Conservation (phyloP, 2,113 vertebrate species). For the Phyllopteryx taeniolatus region DNA sequence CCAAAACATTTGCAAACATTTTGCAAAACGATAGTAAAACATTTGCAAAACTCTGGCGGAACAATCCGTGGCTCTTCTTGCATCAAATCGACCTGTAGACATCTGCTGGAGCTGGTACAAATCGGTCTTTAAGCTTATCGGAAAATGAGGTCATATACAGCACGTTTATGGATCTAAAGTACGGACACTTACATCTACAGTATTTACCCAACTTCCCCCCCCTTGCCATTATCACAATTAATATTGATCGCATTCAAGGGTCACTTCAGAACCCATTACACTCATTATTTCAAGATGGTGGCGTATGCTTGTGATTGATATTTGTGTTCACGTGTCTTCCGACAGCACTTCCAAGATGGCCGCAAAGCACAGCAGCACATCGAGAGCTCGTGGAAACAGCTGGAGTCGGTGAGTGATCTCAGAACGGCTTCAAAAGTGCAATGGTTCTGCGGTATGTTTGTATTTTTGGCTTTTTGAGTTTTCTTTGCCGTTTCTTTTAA, state of each 20-base stretch:
- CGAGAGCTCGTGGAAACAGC: slow-evolving; percentile 94
- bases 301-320: slow-evolving; percentile 11
- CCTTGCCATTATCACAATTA: slow-evolving; percentile 15
- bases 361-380: slow-evolving; percentile 95
- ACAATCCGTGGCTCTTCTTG: slow-evolving; percentile 7
- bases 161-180: slow-evolving; percentile 11
- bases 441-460: no score
- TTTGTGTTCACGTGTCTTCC: slow-evolving; percentile 21
- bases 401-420: slow-evolving; percentile 83
- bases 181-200: slow-evolving; percentile 1
- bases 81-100: slow-evolving; percentile 25
- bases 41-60: no score
- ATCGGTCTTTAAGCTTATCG: slow-evolving; percentile 23
- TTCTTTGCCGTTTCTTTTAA: not conserved
- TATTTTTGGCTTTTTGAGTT: not conserved
- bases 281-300: slow-evolving; percentile 22
- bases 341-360: slow-evolving; percentile 92
- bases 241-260: slow-evolving; percentile 22
- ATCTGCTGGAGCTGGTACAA: slow-evolving; percentile 7
- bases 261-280: slow-evolving; percentile 25
- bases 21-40: no score
- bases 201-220: slow-evolving; percentile 32
- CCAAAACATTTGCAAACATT: no score
- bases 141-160: slow-evolving; percentile 17
- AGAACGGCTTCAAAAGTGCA: not conserved